phyloP scores from a whole-genome alignment of 2,888 invertebrate genomes.

The Drosophila seclusa region DNA sequence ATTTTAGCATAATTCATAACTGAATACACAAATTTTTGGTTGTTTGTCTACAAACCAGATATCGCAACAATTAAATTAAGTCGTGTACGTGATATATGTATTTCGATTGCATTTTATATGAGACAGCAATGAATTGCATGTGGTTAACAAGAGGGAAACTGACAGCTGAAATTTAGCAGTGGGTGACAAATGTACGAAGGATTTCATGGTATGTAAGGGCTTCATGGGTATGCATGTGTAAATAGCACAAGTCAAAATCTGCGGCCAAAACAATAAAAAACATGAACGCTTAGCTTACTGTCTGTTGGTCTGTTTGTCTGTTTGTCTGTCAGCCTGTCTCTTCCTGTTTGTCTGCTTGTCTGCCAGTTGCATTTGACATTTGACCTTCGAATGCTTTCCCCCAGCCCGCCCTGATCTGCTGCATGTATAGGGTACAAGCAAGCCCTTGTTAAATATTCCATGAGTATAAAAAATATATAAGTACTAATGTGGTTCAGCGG shows the following conservation, averaged over 20 bases:
- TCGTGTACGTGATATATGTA: slow-evolving; percentile 21
- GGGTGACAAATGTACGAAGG: background rate
- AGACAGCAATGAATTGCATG: slow-evolving; percentile 37
- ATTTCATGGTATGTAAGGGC: slow-evolving; percentile 3
- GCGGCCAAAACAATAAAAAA: slow-evolving; percentile 51
- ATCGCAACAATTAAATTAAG: slow-evolving; percentile 35
- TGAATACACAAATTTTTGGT: slow-evolving; percentile 21
- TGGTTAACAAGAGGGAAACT: slow-evolving; percentile 26
- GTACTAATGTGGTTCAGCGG: background rate
- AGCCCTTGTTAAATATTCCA: slow-evolving; percentile 60
- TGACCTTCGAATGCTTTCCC: slow-evolving; percentile 57
- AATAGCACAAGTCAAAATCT: slow-evolving; percentile 46
- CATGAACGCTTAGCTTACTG: slow-evolving; percentile 40
- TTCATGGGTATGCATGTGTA: slow-evolving; percentile 12
- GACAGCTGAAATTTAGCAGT: slow-evolving; percentile 25
- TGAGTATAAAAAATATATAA: slow-evolving; percentile 32
- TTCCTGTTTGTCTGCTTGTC: slow-evolving; percentile 22
- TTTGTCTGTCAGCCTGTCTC: slow-evolving; percentile 17
- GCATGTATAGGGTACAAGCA: slow-evolving; percentile 47
- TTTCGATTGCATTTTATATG: slow-evolving; percentile 37
- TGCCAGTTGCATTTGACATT: slow-evolving; percentile 57
- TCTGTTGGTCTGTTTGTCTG: slow-evolving; percentile 18
- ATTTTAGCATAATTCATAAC: slow-evolving; percentile 27
- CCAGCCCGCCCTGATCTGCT: slow-evolving; percentile 20
- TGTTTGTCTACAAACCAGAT: slow-evolving; percentile 2